Evolutionary conservation across 2,888 invertebrate species (phyloP).

Genomic region (Ypsolopha sequella): DNA sequence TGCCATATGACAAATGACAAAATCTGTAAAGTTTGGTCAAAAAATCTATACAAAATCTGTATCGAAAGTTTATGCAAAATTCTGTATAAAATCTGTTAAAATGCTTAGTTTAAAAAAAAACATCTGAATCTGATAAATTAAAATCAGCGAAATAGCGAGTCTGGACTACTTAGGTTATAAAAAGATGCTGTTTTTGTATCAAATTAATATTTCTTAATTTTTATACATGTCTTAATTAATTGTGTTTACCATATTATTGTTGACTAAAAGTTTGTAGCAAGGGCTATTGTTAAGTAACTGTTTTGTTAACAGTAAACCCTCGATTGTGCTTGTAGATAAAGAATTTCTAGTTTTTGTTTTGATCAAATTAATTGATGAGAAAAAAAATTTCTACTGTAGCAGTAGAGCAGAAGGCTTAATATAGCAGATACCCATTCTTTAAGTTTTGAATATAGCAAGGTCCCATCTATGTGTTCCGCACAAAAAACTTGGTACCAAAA

Average conservation of each 20-base stretch:
- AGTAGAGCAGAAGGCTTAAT: constrained; percentile 1
- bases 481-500: neutral
- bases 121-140: too few species aligned
- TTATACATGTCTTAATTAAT: neutral
- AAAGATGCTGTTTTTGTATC: too few species aligned
- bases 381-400: neutral
- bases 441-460: neutral
- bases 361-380: neutral
- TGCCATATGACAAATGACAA: too few species aligned
- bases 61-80: too few species aligned
- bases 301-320: neutral
- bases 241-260: neutral
- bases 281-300: neutral
- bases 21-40: too few species aligned
- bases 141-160: too few species aligned
- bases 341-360: constrained; percentile 1
- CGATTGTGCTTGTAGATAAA: neutral
- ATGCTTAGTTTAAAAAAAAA: too few species aligned
- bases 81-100: too few species aligned
- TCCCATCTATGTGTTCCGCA: neutral
- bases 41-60: too few species aligned
- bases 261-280: neutral
- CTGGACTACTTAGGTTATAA: too few species aligned
- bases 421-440: neutral
- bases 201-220: neutral